Evolutionary conservation across 2,797 vertebrate genomes (phyloP), one percentile per base, ranked within the genome.

Genomic region (Pyrocephalus nanus): DNA sequence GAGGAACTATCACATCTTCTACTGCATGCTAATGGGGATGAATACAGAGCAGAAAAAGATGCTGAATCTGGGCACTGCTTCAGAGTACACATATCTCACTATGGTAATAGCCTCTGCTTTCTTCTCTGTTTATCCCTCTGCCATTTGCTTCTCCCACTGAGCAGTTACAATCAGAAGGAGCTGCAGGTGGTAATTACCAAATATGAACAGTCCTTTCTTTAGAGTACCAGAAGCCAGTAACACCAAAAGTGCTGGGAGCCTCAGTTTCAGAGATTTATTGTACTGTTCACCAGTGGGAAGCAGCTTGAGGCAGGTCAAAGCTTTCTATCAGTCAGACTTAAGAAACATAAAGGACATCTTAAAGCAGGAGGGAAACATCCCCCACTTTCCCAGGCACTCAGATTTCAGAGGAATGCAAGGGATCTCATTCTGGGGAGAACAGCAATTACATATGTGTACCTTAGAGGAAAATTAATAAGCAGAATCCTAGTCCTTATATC

Each of bases 1-100:
- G 83, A 98, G 99, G 65, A 99, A 99, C 97, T 99, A 99, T 96
- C 99, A 99, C 94, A 98, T 99, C 93, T 99, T 99, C 96, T 99
- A 99, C 91, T 99, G 98, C 97, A 99, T 99, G 99, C 96, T 99
- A 95, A 97, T 98, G 98, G 99, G 99, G 10, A 99, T 99, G 99
- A 80, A 98, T 34, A 92, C 95, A 2, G 99, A 99, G 67, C 98
- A 99, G 98, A 99, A 99, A 94, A 98, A 98, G 89, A 98, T 98
- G 78, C 98, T 99, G 76, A 98, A 98, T 67, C 97, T 99, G 62
- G 98, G 98, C 55, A 98, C 62, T 15, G 97, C 99, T 71, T 97
- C 98, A 1, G 98, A 99, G 81, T 99, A 99, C 98, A 98, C 98
- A 86, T 99, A 98, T 84, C 98, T 99, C 86, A 99, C 98, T 71